Percentiles rank a stretch among this genome's conserved stretches.
These are phyloP conservation scores for Seira musarum DNA, from an alignment of 2,888 invertebrate species.

Conservation along the genomic window DNA sequence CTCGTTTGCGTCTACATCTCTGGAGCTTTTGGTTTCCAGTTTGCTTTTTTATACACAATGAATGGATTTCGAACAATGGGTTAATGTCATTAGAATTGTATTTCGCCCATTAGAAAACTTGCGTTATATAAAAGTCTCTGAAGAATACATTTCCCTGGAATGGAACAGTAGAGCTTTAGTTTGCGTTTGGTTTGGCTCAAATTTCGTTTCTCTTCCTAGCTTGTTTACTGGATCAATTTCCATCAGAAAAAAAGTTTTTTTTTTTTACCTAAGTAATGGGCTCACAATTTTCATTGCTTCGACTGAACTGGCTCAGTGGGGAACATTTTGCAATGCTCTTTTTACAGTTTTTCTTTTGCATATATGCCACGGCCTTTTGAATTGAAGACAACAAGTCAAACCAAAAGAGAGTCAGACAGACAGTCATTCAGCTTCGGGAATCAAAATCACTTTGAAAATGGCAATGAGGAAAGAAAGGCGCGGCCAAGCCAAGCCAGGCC, in stretches of 20 bases:
- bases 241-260: background rate
- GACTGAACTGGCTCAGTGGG: background rate
- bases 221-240: background rate
- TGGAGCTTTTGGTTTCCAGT: background rate
- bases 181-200: slow-evolving; percentile 48
- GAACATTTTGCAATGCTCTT: slow-evolving; percentile 31
- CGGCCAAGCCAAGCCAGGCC: background rate
- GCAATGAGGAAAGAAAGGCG: background rate
- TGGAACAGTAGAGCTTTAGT: background rate
- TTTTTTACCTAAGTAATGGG: background rate
- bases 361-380: background rate
- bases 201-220: slow-evolving; percentile 36
- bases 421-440: slow-evolving; percentile 24
- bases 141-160: slow-evolving; percentile 17
- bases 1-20: background rate
- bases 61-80: slow-evolving; percentile 61
- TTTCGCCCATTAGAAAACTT: slow-evolving; percentile 44
- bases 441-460: slow-evolving; percentile 35
- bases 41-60: slow-evolving; percentile 27
- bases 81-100: slow-evolving; percentile 68
- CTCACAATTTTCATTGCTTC: slow-evolving; percentile 26
- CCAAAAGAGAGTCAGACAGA: background rate
- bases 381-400: background rate
- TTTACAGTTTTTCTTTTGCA: slow-evolving; percentile 33
- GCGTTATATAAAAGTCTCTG: slow-evolving; percentile 12